Percentiles rank a stretch among this genome's conserved stretches.
These are phyloP conservation scores for Escarpia spicata DNA, from an alignment of 2,888 invertebrate species.

Conservation along the genomic window DNA sequence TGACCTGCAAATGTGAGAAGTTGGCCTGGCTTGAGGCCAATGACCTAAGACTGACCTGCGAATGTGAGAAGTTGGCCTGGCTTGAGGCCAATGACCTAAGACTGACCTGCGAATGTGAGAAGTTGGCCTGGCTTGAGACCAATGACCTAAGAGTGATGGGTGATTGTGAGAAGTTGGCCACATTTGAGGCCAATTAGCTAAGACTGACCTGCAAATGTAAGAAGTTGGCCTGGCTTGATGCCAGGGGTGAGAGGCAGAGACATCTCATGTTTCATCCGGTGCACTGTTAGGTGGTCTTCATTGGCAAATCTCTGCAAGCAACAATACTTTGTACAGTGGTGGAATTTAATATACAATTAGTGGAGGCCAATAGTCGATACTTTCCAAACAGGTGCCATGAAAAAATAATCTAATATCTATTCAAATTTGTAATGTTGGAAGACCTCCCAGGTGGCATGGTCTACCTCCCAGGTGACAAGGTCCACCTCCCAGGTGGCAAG, in stretches of 20 bases:
- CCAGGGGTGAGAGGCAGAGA: slow-evolving; percentile 73
- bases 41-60: too few species aligned
- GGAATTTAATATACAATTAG: background rate
- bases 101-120: too few species aligned
- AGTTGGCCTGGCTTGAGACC: too few species aligned
- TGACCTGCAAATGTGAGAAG: background rate
- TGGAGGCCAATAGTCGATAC: background rate
- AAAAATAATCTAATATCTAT: too few species aligned
- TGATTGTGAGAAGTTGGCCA: slow-evolving; percentile 64
- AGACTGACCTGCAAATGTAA: background rate
- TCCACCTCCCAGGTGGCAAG: too few species aligned
- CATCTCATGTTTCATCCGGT: slow-evolving; percentile 86
- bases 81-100: too few species aligned
- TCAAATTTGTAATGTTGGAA: too few species aligned
- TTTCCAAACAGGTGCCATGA: too few species aligned
- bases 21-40: slow-evolving; percentile 27
- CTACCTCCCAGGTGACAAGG: too few species aligned
- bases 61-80: too few species aligned
- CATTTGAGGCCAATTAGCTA: too few species aligned
- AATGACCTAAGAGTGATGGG: slow-evolving; percentile 70
- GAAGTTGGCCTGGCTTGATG: slow-evolving; percentile 22
- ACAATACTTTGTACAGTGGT: slow-evolving; percentile 13
- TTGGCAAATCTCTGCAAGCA: slow-evolving; percentile 77
- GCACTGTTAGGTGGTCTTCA: slow-evolving; percentile 82
- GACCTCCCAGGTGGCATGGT: too few species aligned